Conservation (phyloP, 1,140 invertebrate genomes). For the Halictus rubicundus region DNA sequence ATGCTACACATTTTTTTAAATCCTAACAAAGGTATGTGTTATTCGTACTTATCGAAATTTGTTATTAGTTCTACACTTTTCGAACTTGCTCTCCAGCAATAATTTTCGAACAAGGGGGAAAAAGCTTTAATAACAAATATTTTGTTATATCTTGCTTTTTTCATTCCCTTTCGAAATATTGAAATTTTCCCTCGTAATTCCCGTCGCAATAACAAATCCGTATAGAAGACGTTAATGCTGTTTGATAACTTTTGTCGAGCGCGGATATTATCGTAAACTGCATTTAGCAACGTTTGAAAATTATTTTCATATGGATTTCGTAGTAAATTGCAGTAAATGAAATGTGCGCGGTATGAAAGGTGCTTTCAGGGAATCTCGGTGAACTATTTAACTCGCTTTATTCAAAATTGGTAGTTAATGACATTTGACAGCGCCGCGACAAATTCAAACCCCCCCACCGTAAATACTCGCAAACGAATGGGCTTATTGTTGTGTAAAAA, state of each 20-base stretch:
- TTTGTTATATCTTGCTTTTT: not conserved
- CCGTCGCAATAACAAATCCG: conserved; percentile 11
- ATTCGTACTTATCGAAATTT: too few species aligned
- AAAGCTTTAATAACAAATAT: not conserved
- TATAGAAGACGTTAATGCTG: conserved; percentile 31
- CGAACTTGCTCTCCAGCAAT: too few species aligned
- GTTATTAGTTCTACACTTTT: too few species aligned
- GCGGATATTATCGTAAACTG: conserved; percentile 41
- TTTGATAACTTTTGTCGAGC: conserved; percentile 45
- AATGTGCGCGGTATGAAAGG: conserved; percentile 40
- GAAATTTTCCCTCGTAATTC: not conserved
- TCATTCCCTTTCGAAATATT: too few species aligned
- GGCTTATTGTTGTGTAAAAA: conserved; percentile 17
- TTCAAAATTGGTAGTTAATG: conserved; percentile 46
- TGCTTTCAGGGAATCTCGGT: conserved; percentile 40
- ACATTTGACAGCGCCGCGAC: conserved; percentile 38
- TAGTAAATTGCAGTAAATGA: conserved; percentile 47
- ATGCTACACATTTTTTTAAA: too few species aligned
- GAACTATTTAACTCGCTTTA: conserved; percentile 46
- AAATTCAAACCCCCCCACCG: conserved; percentile 21
- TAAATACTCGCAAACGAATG: conserved; percentile 37
- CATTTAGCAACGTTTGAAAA: conserved; percentile 47
- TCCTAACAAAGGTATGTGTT: too few species aligned
- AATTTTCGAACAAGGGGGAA: too few species aligned
- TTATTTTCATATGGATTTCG: conserved; percentile 45